These are phyloP conservation scores for Ceratoteleas bidentatus DNA, from an alignment of 1,140 invertebrate genomes.

Conservation along the genomic window DNA sequence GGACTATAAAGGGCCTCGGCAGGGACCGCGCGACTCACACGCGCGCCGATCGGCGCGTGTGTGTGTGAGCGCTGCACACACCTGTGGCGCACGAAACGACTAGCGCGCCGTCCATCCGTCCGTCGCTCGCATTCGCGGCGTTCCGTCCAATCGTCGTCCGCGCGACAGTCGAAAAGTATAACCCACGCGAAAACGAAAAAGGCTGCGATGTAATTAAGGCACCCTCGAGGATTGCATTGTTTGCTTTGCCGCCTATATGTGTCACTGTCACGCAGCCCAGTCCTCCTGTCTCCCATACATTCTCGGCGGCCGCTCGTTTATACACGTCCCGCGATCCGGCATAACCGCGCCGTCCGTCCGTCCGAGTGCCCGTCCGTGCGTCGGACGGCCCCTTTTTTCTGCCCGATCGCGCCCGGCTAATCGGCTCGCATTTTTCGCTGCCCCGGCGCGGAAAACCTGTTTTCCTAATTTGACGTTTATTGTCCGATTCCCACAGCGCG, in stretches of 20 bases:
- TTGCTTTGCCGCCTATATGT: slow-evolving; percentile 76
- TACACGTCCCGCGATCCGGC: slow-evolving; percentile 48
- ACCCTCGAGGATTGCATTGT: slow-evolving; percentile 74
- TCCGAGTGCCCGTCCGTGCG: not conserved
- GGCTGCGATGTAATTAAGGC: slow-evolving; percentile 75
- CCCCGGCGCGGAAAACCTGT: slow-evolving; percentile 46
- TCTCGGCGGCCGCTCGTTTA: slow-evolving; percentile 67
- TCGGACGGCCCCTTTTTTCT: slow-evolving; percentile 27
- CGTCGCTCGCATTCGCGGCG: slow-evolving; percentile 14
- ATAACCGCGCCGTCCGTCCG: slow-evolving; percentile 44
- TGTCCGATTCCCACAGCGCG: slow-evolving; percentile 38
- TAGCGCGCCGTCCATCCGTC: slow-evolving; percentile 42
- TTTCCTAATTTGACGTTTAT: slow-evolving; percentile 58
- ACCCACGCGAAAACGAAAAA: slow-evolving; percentile 61
- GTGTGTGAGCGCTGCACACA: slow-evolving; percentile 8
- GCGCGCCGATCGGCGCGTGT: not conserved
- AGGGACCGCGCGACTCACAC: not conserved
- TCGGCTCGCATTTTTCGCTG: slow-evolving; percentile 38
- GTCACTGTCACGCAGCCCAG: slow-evolving; percentile 74
- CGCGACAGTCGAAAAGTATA: slow-evolving; percentile 65
- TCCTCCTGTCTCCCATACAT: slow-evolving; percentile 70
- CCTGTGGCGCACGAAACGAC: slow-evolving; percentile 49
- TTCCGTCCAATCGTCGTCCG: slow-evolving; percentile 26
- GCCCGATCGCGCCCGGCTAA: slow-evolving; percentile 33
- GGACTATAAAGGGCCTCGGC: slow-evolving; percentile 22